These are phyloP conservation scores for Brachionus manjavacas DNA, from an alignment of 1,140 invertebrate species.

Conservation along the genomic window DNA sequence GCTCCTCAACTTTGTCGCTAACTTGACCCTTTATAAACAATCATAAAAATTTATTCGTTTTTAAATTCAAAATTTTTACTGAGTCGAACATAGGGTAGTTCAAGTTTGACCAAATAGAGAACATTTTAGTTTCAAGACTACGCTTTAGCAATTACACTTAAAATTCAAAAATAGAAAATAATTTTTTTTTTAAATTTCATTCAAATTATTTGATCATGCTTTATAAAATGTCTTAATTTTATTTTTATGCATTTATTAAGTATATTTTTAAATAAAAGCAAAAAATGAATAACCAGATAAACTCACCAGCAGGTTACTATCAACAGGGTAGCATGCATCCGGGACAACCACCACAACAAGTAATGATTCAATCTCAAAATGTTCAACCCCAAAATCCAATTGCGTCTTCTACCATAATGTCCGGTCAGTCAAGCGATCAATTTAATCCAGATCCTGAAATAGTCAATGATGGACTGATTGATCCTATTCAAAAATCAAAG, in stretches of 20 bases:
- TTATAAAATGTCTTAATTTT: not conserved
- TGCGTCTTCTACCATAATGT: not conserved
- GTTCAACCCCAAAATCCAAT: not conserved
- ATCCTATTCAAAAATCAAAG: conserved; percentile 7
- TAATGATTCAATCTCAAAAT: not conserved
- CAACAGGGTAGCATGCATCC: not conserved
- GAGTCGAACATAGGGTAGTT: not conserved
- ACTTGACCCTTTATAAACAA: not conserved
- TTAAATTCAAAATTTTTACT: not conserved
- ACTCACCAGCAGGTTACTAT: conserved; percentile 1
- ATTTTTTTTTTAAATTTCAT: not conserved
- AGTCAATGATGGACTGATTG: not conserved
- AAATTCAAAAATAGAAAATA: not conserved
- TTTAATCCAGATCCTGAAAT: not conserved
- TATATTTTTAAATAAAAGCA: not conserved
- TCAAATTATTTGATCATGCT: not conserved
- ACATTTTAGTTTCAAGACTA: not conserved
- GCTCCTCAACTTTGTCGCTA: not conserved
- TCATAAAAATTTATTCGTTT: not conserved
- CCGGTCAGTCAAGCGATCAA: not conserved
- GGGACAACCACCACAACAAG: not conserved
- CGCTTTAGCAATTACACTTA: not conserved
- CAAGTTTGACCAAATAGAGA: conserved; percentile 33
- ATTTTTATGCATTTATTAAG: conserved; percentile 4
- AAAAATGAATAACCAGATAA: conserved; percentile 31